Base-by-base conservation (phyloP, 1,140 invertebrate genomes). In the Trichonephila inaurata region DNA sequence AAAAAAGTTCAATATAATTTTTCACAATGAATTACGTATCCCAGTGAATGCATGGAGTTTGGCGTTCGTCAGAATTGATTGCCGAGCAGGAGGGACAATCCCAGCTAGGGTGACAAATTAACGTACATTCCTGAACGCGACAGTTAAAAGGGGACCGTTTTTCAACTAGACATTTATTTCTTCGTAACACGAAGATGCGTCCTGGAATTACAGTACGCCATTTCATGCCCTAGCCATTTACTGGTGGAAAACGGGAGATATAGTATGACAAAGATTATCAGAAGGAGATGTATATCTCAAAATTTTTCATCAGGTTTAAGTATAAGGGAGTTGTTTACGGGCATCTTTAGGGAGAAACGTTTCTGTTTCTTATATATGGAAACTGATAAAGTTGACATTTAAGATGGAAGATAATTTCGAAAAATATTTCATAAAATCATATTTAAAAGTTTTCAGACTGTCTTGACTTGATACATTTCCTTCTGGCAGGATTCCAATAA, bases 101-200 rank as follows among this genome's bases (percentile, higher is more conserved):
- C 62, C 28, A 40, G 33, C 64, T 66, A 77, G 66, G n/a, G 88
- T 89, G 88, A 89, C 88, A 89, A 89, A 89, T 89, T 89, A 89
- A 89, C 33, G 66, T 51, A 58, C 62, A 89, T 89, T 89, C 88
- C 88, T 33, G 60, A 44, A 40, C 61, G 60, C 88, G 88, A 77
- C 88, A 89, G 88, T 89, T 89, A 89, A 72, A 89, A 89, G 66
- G 64, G 24, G 88, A 16, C 88, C 86, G 86, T 89, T 89, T 77
- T 89, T 89, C 88, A 89, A 89, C 2, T 24, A 61, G 88, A 89
- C 88, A 89, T 89, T 89, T 89, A 89, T 89, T 89, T 58, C 66
- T 33, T 18, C 19, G 33, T 89, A 69, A 77, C 88, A 60, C 62
- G 40, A 61, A 89, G 66, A 40, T 44, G 44, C 21, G 19, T 12